phyloP scores from a whole-genome alignment of 64 coral and sea anemone species.

The Actinia equina region DNA sequence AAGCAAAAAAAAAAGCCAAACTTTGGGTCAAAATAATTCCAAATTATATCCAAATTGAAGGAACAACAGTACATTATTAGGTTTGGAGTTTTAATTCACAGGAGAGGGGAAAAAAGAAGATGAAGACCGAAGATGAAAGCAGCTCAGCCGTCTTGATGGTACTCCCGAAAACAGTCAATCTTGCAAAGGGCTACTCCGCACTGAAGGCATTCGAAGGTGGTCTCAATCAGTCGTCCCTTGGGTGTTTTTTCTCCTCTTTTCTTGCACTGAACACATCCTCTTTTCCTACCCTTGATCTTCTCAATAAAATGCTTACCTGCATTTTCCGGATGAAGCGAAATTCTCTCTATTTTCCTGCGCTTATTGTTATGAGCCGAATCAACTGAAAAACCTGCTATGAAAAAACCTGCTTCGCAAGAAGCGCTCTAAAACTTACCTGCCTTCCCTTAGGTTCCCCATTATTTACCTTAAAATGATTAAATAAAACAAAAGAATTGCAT shows the following conservation, averaged over 20 bases:
- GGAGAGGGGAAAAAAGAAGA: too few relatives aligned
- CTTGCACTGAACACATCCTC: constrained; percentile 20
- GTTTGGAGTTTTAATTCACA: too few relatives aligned
- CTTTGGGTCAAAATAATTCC: too few relatives aligned
- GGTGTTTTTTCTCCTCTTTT: constrained; percentile 2
- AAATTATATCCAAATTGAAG: too few relatives aligned
- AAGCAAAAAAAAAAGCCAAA: too few relatives aligned
- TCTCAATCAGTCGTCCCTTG: constrained; percentile 20
- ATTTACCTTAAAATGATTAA: background rate
- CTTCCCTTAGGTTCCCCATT: background rate
- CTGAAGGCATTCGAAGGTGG: constrained; percentile 23
- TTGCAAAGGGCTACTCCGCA: constrained; percentile 14
- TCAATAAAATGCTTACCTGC: constrained; percentile 3
- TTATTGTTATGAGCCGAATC: background rate
- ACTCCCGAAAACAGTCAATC: background rate
- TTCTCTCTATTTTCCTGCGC: constrained; percentile 1
- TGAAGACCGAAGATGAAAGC: too few relatives aligned
- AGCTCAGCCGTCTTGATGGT: too few relatives aligned
- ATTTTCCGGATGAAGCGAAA: background rate
- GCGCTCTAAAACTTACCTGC: constrained; percentile 1
- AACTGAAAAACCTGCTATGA: background rate
- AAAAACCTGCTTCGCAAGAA: constrained; percentile 11
- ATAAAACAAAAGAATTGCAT: constrained; percentile 27
- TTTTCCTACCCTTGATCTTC: constrained; percentile 14
- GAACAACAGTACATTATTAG: too few relatives aligned